A percentile compares a stretch with the other conserved stretches of the same genome.
Conservation (phyloP, 2,888 invertebrate species). For the Argyra leucocephala region DNA sequence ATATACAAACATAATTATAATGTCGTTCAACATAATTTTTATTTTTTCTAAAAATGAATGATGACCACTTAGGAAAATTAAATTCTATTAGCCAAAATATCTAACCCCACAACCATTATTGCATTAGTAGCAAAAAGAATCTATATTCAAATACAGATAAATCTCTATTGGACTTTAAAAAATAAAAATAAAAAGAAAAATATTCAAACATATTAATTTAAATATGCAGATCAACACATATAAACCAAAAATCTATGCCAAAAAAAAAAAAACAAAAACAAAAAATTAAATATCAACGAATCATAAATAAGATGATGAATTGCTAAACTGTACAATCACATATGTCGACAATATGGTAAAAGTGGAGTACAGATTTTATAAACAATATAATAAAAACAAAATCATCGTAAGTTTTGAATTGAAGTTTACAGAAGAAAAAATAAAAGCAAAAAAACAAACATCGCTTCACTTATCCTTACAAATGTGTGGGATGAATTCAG, state of each 20-base stretch:
- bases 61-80: slow-evolving; percentile 6
- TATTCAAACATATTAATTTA: not conserved
- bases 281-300: not conserved
- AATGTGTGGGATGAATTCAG: too few relatives aligned
- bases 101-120: not conserved
- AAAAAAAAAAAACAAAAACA: too few relatives aligned
- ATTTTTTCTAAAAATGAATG: not conserved
- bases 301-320: slow-evolving; percentile 6
- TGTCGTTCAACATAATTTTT: not conserved
- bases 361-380: too few relatives aligned
- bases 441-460: too few relatives aligned
- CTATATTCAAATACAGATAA: too few relatives aligned
- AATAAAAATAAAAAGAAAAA: too few relatives aligned
- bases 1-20: not conserved
- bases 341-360: not conserved
- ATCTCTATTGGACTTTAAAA: too few relatives aligned
- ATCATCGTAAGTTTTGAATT: not conserved
- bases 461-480: too few relatives aligned
- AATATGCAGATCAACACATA: slow-evolving; percentile 2
- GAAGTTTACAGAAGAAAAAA: not conserved
- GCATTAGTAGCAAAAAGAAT: too few relatives aligned
- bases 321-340: not conserved
- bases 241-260: not conserved
- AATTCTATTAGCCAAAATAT: not conserved
- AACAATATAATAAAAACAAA: not conserved